Conservation (phyloP, 2,113 vertebrate species). For the Chionis minor region DNA sequence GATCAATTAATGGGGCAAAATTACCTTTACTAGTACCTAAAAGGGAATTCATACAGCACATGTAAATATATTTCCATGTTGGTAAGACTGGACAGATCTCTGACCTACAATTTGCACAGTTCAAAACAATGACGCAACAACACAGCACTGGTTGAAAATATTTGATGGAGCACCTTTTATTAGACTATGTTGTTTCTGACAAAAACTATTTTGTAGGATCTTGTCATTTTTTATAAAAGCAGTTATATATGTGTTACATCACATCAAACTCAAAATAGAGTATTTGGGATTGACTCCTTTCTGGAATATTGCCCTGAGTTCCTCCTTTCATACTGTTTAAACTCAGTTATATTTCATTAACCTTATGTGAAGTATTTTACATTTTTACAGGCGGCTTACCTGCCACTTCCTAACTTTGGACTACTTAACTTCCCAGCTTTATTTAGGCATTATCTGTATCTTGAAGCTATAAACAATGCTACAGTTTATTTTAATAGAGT, state of each 20-base stretch:
- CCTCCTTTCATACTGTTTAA: not conserved
- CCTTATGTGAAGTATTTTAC: not conserved
- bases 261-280: not conserved
- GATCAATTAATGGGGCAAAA: not conserved
- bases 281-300: not conserved
- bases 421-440: not conserved
- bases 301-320: not conserved
- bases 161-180: not conserved
- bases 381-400: not conserved
- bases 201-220: not conserved
- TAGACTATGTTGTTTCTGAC: not conserved
- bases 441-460: not conserved
- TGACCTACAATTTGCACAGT: not conserved
- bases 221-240: not conserved
- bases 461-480: not conserved
- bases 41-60: not conserved
- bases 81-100: not conserved
- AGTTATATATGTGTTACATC: not conserved
- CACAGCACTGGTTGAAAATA: not conserved
- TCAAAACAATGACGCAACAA: not conserved
- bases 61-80: not conserved
- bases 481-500: not conserved
- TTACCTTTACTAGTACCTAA: not conserved
- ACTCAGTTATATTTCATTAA: not conserved
- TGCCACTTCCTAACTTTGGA: not conserved